Percentiles rank a stretch among this genome's conserved stretches.
phyloP scores from a whole-genome alignment of 2,113 vertebrate species.

The Periophthalmodon schlosseri region DNA sequence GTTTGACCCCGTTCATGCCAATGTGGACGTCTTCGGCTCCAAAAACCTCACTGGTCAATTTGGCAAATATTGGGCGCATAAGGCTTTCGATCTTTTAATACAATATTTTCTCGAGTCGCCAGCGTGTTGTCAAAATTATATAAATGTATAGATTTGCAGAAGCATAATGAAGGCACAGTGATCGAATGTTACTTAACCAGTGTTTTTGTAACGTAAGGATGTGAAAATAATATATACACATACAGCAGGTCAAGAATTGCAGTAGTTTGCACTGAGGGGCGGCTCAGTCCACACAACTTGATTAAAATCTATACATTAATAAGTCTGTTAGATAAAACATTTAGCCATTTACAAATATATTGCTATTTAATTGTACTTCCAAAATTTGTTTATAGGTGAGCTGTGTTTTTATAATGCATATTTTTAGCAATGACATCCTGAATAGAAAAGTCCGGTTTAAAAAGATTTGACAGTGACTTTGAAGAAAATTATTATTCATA shows the following conservation, averaged over 20 bases:
- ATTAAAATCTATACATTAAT: slow-evolving; percentile 78
- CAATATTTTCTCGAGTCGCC: slow-evolving; percentile 73
- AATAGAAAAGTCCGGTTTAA: slow-evolving; percentile 72
- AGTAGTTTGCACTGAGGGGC: slow-evolving; percentile 61
- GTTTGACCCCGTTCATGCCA: slow-evolving; percentile 82
- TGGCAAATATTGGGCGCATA: slow-evolving; percentile 88
- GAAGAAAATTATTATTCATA: slow-evolving; percentile 40
- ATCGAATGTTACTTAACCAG: slow-evolving; percentile 86
- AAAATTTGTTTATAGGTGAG: slow-evolving; percentile 70
- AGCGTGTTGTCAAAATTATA: slow-evolving; percentile 81
- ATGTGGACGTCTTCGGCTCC: slow-evolving; percentile 36
- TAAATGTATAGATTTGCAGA: slow-evolving; percentile 80
- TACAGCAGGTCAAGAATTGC: slow-evolving; percentile 44
- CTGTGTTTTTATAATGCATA: slow-evolving; percentile 74
- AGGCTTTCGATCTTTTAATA: slow-evolving; percentile 82
- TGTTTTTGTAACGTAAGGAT: slow-evolving; percentile 62
- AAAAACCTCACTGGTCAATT: slow-evolving; percentile 66
- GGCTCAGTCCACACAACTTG: slow-evolving; percentile 69
- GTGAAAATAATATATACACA: slow-evolving; percentile 62
- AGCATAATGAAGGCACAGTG: slow-evolving; percentile 94
- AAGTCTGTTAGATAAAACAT: slow-evolving; percentile 79
- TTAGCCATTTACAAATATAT: slow-evolving; percentile 84
- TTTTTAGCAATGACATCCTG: slow-evolving; percentile 78
- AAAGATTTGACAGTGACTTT: slow-evolving; percentile 63
- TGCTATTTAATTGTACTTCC: slow-evolving; percentile 80